Base-by-base conservation (phyloP, 2,113 vertebrate species). In the Tursiops truncatus region DNA sequence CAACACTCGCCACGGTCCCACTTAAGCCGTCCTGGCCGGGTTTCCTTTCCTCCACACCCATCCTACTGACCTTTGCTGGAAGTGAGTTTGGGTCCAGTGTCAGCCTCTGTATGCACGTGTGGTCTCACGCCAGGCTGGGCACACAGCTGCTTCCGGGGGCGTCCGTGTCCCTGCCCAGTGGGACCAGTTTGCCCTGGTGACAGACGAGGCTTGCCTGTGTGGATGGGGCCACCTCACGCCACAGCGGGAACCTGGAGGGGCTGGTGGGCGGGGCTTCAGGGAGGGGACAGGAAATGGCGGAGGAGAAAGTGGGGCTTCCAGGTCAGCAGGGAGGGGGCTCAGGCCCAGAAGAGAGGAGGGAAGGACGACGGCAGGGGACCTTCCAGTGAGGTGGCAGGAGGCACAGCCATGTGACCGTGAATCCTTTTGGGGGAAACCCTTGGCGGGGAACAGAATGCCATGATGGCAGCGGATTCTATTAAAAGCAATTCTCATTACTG, bases 401-500 rank as follows among this genome's bases (percentile, higher is more conserved):
- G 62, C 65, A 73, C 97, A 89, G 94, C 89, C 96, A 65, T 88
- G 96, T 82, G 65, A 79, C 67, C 8, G 5, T 23, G 76, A 76
- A 80, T 38, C 89, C 95, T 91, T 95, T 9, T 15, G 96, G 97
- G 96, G 97, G 81, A 96, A 90, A 25, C 98, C 97, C 94, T 98
- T 92, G 94, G 96, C 60, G 82, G 89, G 86, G 91, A 71, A 44
- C 70, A 94, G 94, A 97, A 71, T 20, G 1, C 50, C 6, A 97
- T 15, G 79, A 84, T 47, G 92, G 96, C 86, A 67, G 84, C 14
- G 12, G 96, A 96, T 95, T 96, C 98, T 98, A 95, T 98, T 98
- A 97, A 98, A 97, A 98, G 98, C 97, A 12, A 3, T 62, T 81
- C 98, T 98, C 67, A 6, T 98, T 97, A 97, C 92, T 90, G 95